Conservation (phyloP, 2,113 vertebrate species). For the Rhodinocichla rosea region DNA sequence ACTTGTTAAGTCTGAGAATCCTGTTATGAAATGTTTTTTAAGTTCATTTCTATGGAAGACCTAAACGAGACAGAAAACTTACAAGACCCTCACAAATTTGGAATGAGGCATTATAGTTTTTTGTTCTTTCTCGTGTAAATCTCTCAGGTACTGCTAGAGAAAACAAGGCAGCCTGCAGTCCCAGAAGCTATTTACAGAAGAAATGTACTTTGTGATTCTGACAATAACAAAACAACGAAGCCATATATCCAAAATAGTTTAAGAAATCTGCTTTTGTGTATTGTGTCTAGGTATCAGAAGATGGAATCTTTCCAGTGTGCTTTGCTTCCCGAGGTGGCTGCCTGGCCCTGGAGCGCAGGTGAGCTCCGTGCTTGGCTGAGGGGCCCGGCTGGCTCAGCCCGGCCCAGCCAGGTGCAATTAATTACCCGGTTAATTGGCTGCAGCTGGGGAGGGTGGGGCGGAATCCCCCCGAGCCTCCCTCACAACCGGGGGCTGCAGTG, state of each 20-base stretch:
- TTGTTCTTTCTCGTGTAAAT: background rate
- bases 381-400: background rate
- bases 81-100: background rate
- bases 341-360: too few species aligned
- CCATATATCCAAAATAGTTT: background rate
- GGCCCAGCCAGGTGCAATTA: background rate
- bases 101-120: background rate
- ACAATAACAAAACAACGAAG: background rate
- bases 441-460: background rate
- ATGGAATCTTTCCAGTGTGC: accelerated
- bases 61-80: background rate
- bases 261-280: background rate
- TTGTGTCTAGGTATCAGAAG: background rate
- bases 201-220: background rate
- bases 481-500: accelerated
- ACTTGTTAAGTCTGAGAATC: background rate
- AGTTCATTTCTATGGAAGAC: background rate
- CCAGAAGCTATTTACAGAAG: background rate
- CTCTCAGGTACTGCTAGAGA: background rate
- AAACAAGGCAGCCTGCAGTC: background rate
- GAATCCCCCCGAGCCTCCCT: accelerated
- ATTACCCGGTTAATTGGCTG: background rate
- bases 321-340: background rate
- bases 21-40: background rate
- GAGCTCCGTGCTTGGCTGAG: accelerated